Percentiles rank a stretch among this genome's conserved stretches.
Evolutionary conservation across 1,140 invertebrate genomes (phyloP).

Genomic region (Hirudo medicinalis): DNA sequence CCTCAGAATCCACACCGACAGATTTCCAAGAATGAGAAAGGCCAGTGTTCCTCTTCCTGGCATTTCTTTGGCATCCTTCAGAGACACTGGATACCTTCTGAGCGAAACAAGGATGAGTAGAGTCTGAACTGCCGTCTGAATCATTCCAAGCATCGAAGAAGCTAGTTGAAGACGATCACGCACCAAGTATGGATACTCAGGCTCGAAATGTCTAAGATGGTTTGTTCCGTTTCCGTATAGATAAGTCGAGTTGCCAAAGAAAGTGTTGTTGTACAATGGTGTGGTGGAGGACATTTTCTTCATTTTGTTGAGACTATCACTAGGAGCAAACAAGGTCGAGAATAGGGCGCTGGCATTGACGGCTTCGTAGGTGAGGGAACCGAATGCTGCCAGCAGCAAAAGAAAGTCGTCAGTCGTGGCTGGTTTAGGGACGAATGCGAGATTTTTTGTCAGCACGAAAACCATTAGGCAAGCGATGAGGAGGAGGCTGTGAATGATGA

Average conservation of each 20-base stretch:
- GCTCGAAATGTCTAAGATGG: background rate
- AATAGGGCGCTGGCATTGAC: conserved; percentile 5
- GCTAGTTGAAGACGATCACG: background rate
- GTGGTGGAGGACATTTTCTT: no score
- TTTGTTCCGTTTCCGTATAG: no score
- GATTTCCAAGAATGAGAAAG: conserved; percentile 15
- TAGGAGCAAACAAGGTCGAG: background rate
- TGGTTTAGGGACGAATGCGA: conserved; percentile 16
- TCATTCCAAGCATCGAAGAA: background rate
- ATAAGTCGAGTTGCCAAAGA: no score
- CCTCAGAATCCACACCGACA: conserved; percentile 15
- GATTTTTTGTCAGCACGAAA: conserved; percentile 5
- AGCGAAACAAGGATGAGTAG: conserved; percentile 6
- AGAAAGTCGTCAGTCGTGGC: conserved; percentile 7
- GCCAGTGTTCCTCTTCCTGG: conserved; percentile 14
- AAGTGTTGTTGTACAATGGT: no score
- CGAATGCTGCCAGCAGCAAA: conserved; percentile 2
- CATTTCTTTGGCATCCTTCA: conserved; percentile 9
- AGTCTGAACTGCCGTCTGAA: conserved; percentile 12
- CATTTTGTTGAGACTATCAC: background rate
- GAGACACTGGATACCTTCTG: conserved; percentile 3
- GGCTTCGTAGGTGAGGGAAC: conserved; percentile 10
- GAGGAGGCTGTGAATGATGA: conserved; percentile 6
- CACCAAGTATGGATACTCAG: no score
- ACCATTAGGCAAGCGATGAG: conserved; percentile 10